phyloP scores from a whole-genome alignment of 1,140 invertebrate species.

The Trachymyrmex cornetzi region DNA sequence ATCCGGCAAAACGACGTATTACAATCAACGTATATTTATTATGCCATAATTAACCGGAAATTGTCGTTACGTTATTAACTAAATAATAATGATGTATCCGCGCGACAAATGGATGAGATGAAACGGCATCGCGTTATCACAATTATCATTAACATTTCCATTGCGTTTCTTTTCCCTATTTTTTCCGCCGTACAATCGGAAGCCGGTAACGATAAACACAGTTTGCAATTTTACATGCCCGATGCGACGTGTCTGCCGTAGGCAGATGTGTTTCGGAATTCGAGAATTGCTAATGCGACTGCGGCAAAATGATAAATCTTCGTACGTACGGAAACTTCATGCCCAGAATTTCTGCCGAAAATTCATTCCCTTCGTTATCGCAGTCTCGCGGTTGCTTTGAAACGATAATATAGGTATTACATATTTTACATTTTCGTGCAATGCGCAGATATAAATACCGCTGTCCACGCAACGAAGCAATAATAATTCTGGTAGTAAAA shows the following conservation, averaged over 20 bases:
- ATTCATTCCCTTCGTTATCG: slow-evolving; percentile 75
- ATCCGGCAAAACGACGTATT: slow-evolving; percentile 69
- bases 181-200: neutral
- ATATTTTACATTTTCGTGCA: slow-evolving; percentile 21
- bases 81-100: slow-evolving; percentile 66
- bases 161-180: neutral
- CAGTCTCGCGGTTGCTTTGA: slow-evolving; percentile 65
- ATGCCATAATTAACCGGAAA: slow-evolving; percentile 58
- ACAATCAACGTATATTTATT: slow-evolving; percentile 70
- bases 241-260: neutral
- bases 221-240: neutral
- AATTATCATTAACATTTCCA: slow-evolving; percentile 54
- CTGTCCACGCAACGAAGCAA: neutral
- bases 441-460: slow-evolving; percentile 21
- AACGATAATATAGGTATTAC: slow-evolving; percentile 53
- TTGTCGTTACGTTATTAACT: slow-evolving; percentile 71
- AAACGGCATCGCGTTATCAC: slow-evolving; percentile 25
- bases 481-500: neutral
- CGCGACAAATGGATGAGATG: slow-evolving; percentile 58
- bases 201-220: slow-evolving; percentile 17
- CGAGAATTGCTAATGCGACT: slow-evolving; percentile 60
- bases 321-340: slow-evolving; percentile 60
- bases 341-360: slow-evolving; percentile 66
- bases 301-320: slow-evolving; percentile 69
- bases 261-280: slow-evolving; percentile 53